A percentile compares a stretch with the other conserved stretches of the same genome.
These are phyloP conservation scores for Hydropotes inermis DNA, from an alignment of 2,113 vertebrate genomes.

Conservation along the genomic window DNA sequence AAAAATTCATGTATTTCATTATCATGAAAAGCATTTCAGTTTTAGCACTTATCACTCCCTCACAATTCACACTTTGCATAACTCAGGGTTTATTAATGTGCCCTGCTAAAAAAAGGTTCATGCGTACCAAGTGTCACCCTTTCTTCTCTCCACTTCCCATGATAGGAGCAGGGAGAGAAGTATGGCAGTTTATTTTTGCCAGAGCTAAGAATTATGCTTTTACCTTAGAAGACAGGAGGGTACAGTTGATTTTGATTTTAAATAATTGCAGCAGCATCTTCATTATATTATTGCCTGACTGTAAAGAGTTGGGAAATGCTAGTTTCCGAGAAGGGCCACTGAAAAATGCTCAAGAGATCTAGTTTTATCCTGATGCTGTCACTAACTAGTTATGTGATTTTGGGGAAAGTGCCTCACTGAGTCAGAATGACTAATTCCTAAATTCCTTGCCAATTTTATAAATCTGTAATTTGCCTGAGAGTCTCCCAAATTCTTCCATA, in stretches of 20 bases:
- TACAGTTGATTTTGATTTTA: not conserved
- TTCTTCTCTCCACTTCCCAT: not conserved
- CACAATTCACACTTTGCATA: not conserved
- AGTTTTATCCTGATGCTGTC: not conserved
- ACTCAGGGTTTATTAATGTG: conserved; percentile 24
- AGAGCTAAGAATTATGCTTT: not conserved
- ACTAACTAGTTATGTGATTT: not conserved
- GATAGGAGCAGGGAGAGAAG: not conserved
- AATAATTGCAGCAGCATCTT: not conserved
- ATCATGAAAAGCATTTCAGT: conserved; percentile 6
- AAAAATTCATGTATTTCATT: not conserved
- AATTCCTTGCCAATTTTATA: not conserved
- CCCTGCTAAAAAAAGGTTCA: not conserved
- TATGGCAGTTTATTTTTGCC: not conserved
- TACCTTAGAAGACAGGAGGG: not conserved
- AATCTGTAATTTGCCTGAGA: not conserved
- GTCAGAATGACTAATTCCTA: not conserved
- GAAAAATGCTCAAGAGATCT: not conserved
- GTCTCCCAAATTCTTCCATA: not conserved
- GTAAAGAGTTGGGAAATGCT: not conserved
- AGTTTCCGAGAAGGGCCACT: not conserved
- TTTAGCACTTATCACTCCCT: not conserved
- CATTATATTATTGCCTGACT: not conserved
- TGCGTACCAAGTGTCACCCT: not conserved
- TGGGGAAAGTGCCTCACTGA: not conserved